These are phyloP conservation scores for Epizoanthus ramosus DNA, from an alignment of 92 coral and sea anemone species.

Conservation along the genomic window DNA sequence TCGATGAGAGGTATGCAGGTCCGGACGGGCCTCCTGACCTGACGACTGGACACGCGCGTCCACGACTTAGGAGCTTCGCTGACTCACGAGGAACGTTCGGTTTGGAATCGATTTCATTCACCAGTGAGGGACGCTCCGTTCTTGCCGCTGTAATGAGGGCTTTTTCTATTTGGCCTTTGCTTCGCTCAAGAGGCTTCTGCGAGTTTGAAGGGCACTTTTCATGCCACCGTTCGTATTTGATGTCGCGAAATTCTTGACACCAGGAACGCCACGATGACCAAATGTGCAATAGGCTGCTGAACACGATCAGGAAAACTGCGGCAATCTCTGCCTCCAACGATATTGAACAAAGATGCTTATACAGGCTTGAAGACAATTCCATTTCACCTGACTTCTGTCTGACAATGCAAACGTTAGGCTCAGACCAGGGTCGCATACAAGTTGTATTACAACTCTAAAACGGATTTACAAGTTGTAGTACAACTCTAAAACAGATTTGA, in stretches of 20 bases:
- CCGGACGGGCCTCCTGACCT: background rate
- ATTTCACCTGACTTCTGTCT: no score
- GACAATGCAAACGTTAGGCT: no score
- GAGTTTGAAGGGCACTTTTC: constrained; percentile 20
- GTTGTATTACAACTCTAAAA: no score
- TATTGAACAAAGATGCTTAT: no score
- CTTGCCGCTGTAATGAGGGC: background rate
- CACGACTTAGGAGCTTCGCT: background rate
- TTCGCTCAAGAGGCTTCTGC: background rate
- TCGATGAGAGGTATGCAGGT: background rate
- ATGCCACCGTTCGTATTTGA: constrained; percentile 6
- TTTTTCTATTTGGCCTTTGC: background rate
- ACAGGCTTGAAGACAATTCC: no score
- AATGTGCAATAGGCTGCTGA: no score
- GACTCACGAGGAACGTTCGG: background rate
- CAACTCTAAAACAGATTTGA: no score
- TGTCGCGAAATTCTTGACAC: background rate
- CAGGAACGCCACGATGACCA: background rate
- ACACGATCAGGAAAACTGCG: no score
- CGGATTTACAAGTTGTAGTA: no score
- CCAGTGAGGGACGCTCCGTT: background rate
- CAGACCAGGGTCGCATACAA: no score
- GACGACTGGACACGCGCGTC: background rate
- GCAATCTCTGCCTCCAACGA: no score
- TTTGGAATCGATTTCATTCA: background rate